A percentile compares a stretch with the other conserved stretches of the same genome.
phyloP scores from a whole-genome alignment of 2,888 invertebrate species.

The Trichacis sp. region DNA sequence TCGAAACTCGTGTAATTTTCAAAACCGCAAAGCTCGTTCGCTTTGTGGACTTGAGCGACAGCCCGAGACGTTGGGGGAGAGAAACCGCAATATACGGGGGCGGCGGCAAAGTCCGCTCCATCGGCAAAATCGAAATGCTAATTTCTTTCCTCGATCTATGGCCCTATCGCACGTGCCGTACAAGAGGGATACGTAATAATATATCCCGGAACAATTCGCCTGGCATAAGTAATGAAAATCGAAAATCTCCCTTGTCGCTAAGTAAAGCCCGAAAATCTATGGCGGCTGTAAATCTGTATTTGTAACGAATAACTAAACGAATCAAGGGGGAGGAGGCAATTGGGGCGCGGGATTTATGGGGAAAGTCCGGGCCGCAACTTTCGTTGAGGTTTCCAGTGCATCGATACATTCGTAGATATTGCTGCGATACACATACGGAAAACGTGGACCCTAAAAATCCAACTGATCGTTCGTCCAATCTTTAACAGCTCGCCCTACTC shows the following conservation, averaged over 20 bases:
- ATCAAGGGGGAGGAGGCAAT: conserved; percentile 10
- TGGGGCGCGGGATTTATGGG: conserved; percentile 11
- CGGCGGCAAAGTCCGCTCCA: not conserved
- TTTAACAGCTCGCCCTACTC: not conserved
- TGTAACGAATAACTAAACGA: conserved; percentile 18
- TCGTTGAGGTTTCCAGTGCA: conserved; percentile 6
- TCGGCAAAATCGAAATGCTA: conserved; percentile 40
- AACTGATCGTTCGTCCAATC: not conserved
- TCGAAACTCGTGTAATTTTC: conserved; percentile 38
- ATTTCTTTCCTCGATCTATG: conserved; percentile 37
- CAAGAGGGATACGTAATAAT: not conserved
- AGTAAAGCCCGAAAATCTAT: conserved; percentile 15
- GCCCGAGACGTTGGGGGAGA: not conserved
- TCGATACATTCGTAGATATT: not conserved
- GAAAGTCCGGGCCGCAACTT: conserved; percentile 21
- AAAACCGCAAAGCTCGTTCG: conserved; percentile 32
- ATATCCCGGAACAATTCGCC: conserved; percentile 1
- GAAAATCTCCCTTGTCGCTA: conserved; percentile 22
- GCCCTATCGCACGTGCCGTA: conserved; percentile 16
- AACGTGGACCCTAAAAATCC: conserved; percentile 15
- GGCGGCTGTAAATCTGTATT: conserved; percentile 32
- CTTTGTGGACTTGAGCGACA: conserved; percentile 14
- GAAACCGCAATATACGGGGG: conserved; percentile 3
- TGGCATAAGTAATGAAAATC: conserved; percentile 30
- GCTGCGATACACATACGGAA: not conserved